phyloP scores from a whole-genome alignment of 2,797 vertebrate species.

The Cottoperca gobio region DNA sequence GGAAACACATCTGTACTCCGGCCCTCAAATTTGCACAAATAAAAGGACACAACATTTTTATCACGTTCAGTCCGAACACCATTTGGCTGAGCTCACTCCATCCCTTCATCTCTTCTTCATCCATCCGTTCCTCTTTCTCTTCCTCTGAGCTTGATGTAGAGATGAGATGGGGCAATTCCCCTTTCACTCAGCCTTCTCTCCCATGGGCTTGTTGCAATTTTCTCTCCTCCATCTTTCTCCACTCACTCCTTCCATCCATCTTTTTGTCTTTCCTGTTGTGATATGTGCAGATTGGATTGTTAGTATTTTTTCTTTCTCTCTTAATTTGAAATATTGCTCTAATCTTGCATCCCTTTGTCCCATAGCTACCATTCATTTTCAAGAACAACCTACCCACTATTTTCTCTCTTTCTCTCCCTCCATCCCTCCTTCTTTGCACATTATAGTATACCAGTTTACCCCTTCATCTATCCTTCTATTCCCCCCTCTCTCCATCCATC shows the following conservation, averaged over 20 bases:
- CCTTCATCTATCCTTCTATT: too few species aligned
- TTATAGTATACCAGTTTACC: not conserved
- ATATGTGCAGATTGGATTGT: not conserved
- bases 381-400: too few species aligned
- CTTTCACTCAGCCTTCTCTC: conserved; percentile 12
- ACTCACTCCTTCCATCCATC: conserved; percentile 1
- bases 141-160: not conserved
- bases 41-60: not conserved
- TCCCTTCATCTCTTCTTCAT: not conserved
- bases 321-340: not conserved
- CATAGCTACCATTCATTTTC: not conserved
- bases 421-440: not conserved
- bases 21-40: not conserved
- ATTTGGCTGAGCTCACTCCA: not conserved
- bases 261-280: not conserved
- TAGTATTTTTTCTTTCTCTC: not conserved
- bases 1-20: not conserved
- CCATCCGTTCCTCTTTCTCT: not conserved
- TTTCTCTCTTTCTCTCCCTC: not conserved
- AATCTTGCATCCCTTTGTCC: not conserved
- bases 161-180: not conserved
- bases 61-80: not conserved
- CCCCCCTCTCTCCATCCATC: not conserved
- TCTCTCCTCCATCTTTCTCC: conserved; percentile 9
- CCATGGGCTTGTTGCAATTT: not conserved